Evolutionary conservation across 2,113 vertebrate species (phyloP).

Genomic region (Lucifuga dentata): DNA sequence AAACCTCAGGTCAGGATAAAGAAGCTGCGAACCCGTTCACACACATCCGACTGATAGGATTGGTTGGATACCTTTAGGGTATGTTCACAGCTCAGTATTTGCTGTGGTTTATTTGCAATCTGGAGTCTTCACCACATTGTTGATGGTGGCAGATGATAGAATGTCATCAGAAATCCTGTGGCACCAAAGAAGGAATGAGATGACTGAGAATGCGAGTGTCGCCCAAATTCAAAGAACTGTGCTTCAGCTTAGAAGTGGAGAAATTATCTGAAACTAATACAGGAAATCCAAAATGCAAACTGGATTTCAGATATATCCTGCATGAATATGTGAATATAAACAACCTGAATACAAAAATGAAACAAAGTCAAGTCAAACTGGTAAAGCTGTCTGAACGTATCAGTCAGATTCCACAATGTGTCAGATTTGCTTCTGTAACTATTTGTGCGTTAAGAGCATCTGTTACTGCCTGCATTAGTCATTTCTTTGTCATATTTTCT

Average conservation of each 20-base stretch:
- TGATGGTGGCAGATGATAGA: constrained; percentile 21
- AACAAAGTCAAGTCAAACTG: too few relatives aligned
- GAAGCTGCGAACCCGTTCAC: too few relatives aligned
- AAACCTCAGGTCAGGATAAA: neutral
- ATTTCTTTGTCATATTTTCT: neutral
- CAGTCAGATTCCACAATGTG: too few relatives aligned
- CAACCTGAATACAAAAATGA: too few relatives aligned
- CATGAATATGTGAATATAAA: too few relatives aligned
- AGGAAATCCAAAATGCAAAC: too few relatives aligned
- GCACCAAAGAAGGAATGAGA: too few relatives aligned
- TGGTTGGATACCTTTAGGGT: neutral
- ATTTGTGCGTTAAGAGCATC: too few relatives aligned
- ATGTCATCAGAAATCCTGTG: constrained; percentile 6
- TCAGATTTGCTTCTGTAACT: too few relatives aligned
- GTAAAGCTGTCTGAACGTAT: too few relatives aligned
- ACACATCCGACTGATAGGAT: neutral
- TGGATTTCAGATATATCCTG: too few relatives aligned
- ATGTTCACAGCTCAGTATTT: constrained; percentile 3
- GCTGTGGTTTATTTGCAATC: constrained; percentile 7
- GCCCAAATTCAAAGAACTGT: neutral
- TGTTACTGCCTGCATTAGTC: neutral
- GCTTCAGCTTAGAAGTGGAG: neutral
- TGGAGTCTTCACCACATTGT: neutral
- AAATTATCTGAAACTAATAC: neutral
- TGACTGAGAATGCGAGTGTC: neutral